Evolutionary conservation across 1,140 invertebrate genomes (phyloP).

Genomic region (Listronotus bonariensis): DNA sequence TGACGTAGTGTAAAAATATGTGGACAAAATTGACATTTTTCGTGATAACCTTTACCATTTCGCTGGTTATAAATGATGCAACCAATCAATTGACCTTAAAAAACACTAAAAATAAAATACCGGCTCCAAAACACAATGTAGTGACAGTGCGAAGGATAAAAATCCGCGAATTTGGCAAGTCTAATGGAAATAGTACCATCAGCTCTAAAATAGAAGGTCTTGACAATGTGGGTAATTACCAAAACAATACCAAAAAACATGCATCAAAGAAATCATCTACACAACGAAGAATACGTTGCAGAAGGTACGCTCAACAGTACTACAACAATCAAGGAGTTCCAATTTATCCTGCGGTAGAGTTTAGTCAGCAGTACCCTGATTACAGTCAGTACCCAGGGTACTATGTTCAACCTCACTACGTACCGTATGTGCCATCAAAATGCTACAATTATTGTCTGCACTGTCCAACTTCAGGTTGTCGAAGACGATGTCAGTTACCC

Average conservation of each 20-base stretch:
- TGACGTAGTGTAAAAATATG: slow-evolving; percentile 15
- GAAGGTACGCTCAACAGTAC: slow-evolving; percentile 34
- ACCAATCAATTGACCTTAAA: neutral
- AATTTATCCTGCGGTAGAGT: slow-evolving; percentile 7
- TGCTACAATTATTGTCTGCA: slow-evolving; percentile 33
- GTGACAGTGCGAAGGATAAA: slow-evolving; percentile 24
- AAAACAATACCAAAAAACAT: slow-evolving; percentile 4
- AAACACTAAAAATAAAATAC: neutral
- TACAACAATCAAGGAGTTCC: slow-evolving; percentile 15
- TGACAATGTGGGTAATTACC: neutral
- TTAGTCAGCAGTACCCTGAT: slow-evolving; percentile 9
- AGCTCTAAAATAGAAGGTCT: neutral
- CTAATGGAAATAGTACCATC: neutral
- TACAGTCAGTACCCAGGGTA: slow-evolving; percentile 15
- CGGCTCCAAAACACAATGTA: slow-evolving; percentile 4
- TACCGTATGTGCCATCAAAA: slow-evolving; percentile 12
- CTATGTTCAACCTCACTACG: slow-evolving; percentile 7
- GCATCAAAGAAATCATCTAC: neutral
- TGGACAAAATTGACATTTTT: slow-evolving; percentile 15
- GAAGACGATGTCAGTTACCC: slow-evolving; percentile 23
- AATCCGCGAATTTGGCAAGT: slow-evolving; percentile 13
- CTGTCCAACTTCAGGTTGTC: slow-evolving; percentile 36
- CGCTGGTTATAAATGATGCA: neutral
- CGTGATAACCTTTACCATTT: neutral
- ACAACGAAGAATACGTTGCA: slow-evolving; percentile 18